A percentile compares a stretch with the other conserved stretches of the same genome.
Conservation (phyloP, 35 echinoderm and acorn worm species). For the Stichopus chloronotus region DNA sequence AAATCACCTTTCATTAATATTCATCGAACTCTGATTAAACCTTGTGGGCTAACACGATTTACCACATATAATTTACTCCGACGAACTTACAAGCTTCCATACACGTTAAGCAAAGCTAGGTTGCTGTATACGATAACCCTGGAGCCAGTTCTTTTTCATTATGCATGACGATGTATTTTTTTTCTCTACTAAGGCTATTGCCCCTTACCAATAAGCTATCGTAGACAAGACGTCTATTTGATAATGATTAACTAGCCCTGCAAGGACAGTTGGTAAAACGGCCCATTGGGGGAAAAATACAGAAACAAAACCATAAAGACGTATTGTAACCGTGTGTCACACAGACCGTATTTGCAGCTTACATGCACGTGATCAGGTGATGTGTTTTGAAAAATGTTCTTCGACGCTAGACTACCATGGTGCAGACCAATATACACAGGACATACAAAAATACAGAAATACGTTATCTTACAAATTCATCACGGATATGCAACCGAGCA, state of each 20-base stretch:
- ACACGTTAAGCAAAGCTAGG: background rate
- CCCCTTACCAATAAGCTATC: constrained; percentile 11
- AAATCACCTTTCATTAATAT: no score
- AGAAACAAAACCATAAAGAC: no score
- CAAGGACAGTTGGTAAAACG: background rate
- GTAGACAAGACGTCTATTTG: background rate
- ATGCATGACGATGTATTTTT: background rate
- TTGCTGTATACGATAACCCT: background rate
- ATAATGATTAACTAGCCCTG: background rate
- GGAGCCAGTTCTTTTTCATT: background rate
- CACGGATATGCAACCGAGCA: no score
- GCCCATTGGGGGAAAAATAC: background rate
- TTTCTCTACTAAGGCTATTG: background rate
- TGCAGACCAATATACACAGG: no score
- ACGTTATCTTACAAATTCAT: no score
- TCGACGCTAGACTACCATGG: background rate
- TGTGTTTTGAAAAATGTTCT: background rate
- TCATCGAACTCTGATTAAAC: no score
- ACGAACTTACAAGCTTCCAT: background rate
- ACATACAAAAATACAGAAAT: no score
- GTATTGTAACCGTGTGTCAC: background rate
- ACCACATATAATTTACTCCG: no score
- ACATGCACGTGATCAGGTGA: background rate
- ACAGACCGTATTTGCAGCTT: background rate
- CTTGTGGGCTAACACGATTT: no score